A percentile compares a stretch with the other conserved stretches of the same genome.
Evolutionary conservation across 2,113 vertebrate species (phyloP).

Genomic region (Phocoena phocoena): DNA sequence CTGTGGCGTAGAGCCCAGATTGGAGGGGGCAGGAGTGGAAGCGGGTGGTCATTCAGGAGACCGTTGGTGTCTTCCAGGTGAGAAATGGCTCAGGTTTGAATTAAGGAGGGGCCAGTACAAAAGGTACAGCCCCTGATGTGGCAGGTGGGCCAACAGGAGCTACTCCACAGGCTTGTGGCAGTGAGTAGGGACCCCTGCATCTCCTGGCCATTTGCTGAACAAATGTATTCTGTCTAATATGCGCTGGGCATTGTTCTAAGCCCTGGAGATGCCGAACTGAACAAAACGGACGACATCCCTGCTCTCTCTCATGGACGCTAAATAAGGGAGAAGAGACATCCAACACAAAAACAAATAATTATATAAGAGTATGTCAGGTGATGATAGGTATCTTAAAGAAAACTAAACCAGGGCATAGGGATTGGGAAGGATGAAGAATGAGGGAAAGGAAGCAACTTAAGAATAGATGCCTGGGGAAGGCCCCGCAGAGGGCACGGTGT

Average conservation of each 20-base stretch:
- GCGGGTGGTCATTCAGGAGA: not conserved
- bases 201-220: not conserved
- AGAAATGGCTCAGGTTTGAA: not conserved
- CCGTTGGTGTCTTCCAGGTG: not conserved
- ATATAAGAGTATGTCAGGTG: not conserved
- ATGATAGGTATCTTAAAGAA: not conserved
- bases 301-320: not conserved
- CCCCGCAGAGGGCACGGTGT: rapidly evolving
- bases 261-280: not conserved
- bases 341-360: not conserved
- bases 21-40: not conserved
- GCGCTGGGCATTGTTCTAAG: not conserved
- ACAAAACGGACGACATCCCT: not conserved
- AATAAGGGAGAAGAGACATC: not conserved
- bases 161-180: rapidly evolving
- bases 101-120: rapidly evolving
- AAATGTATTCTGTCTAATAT: rapidly evolving
- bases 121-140: rapidly evolving
- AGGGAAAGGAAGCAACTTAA: not conserved
- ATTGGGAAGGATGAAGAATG: not conserved
- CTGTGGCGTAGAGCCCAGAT: not conserved
- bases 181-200: rapidly evolving
- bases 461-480: rapidly evolving
- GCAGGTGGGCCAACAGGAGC: not conserved
- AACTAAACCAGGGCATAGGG: rapidly evolving